These are phyloP conservation scores for Forbesichthys papilliferus DNA, from an alignment of 2,113 vertebrate genomes.

Conservation along the genomic window DNA sequence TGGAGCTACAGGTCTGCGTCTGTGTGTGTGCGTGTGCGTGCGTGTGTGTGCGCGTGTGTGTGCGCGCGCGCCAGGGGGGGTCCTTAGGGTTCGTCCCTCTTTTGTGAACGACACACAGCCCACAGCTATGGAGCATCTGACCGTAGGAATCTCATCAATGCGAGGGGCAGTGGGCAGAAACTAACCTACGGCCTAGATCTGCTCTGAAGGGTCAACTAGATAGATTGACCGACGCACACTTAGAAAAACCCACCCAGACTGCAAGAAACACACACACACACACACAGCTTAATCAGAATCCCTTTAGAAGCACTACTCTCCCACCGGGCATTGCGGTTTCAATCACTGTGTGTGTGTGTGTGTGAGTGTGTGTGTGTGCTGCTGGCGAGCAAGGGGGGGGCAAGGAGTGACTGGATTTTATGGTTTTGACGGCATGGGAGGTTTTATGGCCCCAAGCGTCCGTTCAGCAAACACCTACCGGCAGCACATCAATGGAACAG, in stretches of 20 bases:
- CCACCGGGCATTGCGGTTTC: constrained; percentile 22
- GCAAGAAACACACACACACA: background rate
- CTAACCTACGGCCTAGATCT: constrained; percentile 28
- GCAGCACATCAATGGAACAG: constrained; percentile 43
- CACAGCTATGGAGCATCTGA: constrained; percentile 34
- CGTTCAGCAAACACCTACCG: constrained; percentile 56
- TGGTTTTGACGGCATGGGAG: constrained; percentile 25
- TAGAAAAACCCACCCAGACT: background rate
- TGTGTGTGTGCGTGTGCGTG: background rate
- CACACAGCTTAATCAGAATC: background rate
- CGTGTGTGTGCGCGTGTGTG: constrained; percentile 16
- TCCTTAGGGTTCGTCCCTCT: constrained; percentile 41
- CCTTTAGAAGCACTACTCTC: constrained; percentile 21
- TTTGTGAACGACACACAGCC: constrained; percentile 24
- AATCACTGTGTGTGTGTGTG: background rate
- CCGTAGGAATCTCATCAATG: constrained; percentile 42
- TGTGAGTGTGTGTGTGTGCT: background rate
- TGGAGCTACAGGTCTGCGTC: background rate
- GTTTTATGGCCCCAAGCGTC: constrained; percentile 52
- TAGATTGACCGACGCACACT: background rate
- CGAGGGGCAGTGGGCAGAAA: constrained; percentile 31
- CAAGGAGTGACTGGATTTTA: constrained; percentile 35
- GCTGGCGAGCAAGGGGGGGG: background rate
- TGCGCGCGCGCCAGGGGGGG: background rate
- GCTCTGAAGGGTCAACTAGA: background rate